phyloP scores from a whole-genome alignment of 2,888 invertebrate species.

The Temnothorax rugatulus region DNA sequence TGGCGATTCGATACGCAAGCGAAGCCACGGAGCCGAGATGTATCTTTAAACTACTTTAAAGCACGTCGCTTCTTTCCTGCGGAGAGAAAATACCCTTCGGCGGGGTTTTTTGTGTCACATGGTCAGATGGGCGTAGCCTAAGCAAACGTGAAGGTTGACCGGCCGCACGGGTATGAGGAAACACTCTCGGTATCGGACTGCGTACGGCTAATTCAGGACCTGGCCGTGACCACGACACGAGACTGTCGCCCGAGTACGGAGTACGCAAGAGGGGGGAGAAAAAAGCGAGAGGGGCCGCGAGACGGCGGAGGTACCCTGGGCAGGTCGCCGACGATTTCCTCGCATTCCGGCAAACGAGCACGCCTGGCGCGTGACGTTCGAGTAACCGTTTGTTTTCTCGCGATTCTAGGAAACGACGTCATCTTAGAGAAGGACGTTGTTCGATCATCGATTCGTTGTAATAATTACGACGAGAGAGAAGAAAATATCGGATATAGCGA shows the following conservation, averaged over 20 bases:
- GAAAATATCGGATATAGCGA: neutral
- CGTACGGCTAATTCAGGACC: conserved; percentile 9
- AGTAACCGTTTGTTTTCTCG: neutral
- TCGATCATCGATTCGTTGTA: neutral
- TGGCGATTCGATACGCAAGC: neutral
- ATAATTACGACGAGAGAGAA: neutral
- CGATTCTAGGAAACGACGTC: neutral
- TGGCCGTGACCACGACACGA: conserved; percentile 52
- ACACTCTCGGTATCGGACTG: neutral
- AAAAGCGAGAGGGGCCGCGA: conserved; percentile 30
- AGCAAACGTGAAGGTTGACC: conserved; percentile 4
- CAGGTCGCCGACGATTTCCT: conserved; percentile 43
- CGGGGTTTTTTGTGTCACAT: neutral
- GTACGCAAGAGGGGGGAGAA: conserved; percentile 7
- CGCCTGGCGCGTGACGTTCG: neutral
- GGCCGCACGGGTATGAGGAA: neutral
- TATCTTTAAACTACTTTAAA: neutral
- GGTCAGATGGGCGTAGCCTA: neutral
- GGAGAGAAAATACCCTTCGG: neutral
- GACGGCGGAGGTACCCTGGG: conserved; percentile 12
- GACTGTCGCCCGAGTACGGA: conserved; percentile 15
- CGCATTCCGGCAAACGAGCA: conserved; percentile 58
- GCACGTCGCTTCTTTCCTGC: neutral
- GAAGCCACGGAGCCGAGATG: neutral
- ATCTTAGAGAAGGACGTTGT: neutral